Percentiles rank a stretch among this genome's conserved stretches.
Conservation (phyloP, 2,888 invertebrate species). For the Drosophila emarginata region DNA sequence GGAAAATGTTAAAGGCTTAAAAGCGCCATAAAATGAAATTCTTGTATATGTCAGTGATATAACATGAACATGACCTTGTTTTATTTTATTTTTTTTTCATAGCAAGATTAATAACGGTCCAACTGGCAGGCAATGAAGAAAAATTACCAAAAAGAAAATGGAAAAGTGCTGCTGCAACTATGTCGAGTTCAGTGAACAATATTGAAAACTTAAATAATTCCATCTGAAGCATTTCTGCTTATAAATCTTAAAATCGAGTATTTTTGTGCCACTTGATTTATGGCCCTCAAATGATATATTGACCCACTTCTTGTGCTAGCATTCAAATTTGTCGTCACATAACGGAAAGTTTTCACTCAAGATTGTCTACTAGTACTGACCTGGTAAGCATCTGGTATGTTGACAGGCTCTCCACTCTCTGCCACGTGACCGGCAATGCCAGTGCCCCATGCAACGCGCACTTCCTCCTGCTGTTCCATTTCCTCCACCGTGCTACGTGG, state of each 20-base stretch:
- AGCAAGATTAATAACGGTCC: conserved; percentile 70
- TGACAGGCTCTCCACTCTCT: conserved; percentile 94
- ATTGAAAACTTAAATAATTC: conserved; percentile 53
- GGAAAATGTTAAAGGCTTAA: conserved; percentile 38
- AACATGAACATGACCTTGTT: conserved; percentile 52
- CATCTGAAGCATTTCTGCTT: conserved; percentile 11
- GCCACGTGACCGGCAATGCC: conserved; percentile 98
- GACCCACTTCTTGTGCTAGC: conserved; percentile 15
- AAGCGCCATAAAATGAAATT: conserved; percentile 29
- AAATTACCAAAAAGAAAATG: conserved; percentile 31
- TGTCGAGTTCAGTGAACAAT: conserved; percentile 46
- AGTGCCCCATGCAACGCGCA: conserved; percentile 96
- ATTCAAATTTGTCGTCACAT: conserved; percentile 73
- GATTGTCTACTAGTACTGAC: conserved; percentile 82
- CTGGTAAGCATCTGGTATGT: conserved; percentile 98
- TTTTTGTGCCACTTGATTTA: conserved; percentile 53
- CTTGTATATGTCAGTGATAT: conserved; percentile 28
- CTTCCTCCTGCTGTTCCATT: conserved; percentile 96
- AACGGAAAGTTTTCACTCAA: conserved; percentile 15
- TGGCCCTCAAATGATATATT: conserved; percentile 27
- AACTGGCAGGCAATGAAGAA: conserved; percentile 50
- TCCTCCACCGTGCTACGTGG: conserved; percentile 95
- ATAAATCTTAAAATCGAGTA: conserved; percentile 64
- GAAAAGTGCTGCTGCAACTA: conserved; percentile 27
- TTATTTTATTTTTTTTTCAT: conserved; percentile 1